Percentiles rank a stretch among this genome's conserved stretches.
Conservation (phyloP, 35 echinoderm and acorn worm species). For the Heliocidaris erythrogramma region DNA sequence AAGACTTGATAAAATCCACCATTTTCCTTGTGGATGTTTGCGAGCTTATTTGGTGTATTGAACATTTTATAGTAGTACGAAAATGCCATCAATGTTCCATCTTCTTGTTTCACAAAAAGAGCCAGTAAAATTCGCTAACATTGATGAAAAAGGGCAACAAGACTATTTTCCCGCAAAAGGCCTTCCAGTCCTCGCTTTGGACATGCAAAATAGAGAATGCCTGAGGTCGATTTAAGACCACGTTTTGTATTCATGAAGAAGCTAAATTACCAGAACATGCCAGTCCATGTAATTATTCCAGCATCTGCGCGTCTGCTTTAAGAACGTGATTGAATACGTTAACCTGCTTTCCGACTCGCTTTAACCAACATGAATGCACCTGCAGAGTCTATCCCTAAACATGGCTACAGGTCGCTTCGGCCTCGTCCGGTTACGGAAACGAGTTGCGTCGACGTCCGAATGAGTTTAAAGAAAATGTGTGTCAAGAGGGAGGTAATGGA, state of each 20-base stretch:
- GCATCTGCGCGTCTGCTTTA: background rate
- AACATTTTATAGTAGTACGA: too few relatives aligned
- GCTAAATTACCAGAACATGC: background rate
- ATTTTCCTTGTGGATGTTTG: too few relatives aligned
- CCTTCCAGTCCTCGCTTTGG: background rate
- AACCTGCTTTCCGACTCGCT: background rate
- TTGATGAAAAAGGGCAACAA: too few relatives aligned
- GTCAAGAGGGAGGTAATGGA: background rate
- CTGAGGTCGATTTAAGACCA: background rate
- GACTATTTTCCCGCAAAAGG: too few relatives aligned
- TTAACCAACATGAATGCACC: background rate
- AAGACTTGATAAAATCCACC: too few relatives aligned
- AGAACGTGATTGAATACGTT: constrained; percentile 12
- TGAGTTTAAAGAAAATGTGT: background rate
- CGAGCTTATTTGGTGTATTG: too few relatives aligned
- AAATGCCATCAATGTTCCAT: too few relatives aligned
- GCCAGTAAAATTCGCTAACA: too few relatives aligned
- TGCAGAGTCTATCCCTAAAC: background rate
- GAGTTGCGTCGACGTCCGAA: background rate
- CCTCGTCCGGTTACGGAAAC: background rate
- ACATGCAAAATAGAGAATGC: background rate
- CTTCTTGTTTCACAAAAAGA: too few relatives aligned
- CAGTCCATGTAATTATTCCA: background rate
- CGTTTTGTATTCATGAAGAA: background rate
- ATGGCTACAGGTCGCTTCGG: background rate